Base-by-base conservation (phyloP, 2,888 invertebrate genomes). In the Apotomis betuletana region DNA sequence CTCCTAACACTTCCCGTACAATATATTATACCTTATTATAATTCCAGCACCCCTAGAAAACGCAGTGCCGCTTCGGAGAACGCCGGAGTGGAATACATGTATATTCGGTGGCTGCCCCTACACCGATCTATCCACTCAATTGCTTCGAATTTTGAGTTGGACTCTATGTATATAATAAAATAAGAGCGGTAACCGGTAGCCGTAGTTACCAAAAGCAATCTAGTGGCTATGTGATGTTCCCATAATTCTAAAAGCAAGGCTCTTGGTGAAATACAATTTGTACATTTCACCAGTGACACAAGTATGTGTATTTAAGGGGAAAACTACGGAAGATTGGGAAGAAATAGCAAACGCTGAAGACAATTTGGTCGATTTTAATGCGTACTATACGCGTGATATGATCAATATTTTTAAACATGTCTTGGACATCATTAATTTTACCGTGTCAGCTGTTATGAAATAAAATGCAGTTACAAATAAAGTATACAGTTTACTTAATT, bases 11-110 rank as follows among this genome's bases (percentile, higher is more conserved):
- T 15, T 15, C 15, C 15, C 15, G 15, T 15, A 15, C 15, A 15
- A n/a, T n/a, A n/a, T n/a, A n/a, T n/a, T n/a, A n/a, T n/a, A n/a
- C n/a, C n/a, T n/a, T n/a, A n/a, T n/a, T n/a, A n/a, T n/a, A 57
- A 57, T 57, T 57, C 57, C 57, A 36, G 38, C 36, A 6, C 36
- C 57, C 57, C 57, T 36, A 57, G 57, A 57, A 57, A 57, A 57
- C 27, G 57, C 10, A 36, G 36, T 57, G 57, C 57, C 57, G 27
- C 12, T 57, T 36, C 57, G 57, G 36, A 57, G 57, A 57, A 57
- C 57, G 36, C 57, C 57, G 27, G 57, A 57, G 57, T 57, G 57
- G 57, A 57, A 36, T 60, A 13, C 46, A 44, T 60, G 60, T 44
- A 44, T 60, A 60, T 60, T 46, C 60, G 15, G 51, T 13, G 63